A percentile compares a stretch with the other conserved stretches of the same genome.
These are phyloP conservation scores for Arenaria interpres DNA, from an alignment of 2,113 vertebrate genomes.

Conservation along the genomic window DNA sequence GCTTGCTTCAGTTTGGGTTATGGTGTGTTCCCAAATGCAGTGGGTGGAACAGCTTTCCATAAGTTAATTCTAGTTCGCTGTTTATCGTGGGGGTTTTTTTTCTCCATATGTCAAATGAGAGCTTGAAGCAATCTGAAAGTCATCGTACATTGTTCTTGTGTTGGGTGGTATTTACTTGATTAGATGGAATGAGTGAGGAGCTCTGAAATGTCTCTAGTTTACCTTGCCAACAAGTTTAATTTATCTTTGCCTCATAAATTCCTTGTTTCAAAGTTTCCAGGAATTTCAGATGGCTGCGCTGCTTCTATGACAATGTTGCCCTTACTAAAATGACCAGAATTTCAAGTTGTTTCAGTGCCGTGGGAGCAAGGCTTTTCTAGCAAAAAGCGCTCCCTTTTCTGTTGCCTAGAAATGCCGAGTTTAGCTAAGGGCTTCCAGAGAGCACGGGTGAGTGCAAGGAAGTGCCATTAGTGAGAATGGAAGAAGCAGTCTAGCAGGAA, in stretches of 20 bases:
- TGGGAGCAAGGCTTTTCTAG: not conserved
- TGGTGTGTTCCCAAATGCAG: slow-evolving; percentile 23
- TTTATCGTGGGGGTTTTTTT: not conserved
- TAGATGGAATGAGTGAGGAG: not conserved
- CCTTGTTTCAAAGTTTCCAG: not conserved
- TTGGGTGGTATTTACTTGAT: not conserved
- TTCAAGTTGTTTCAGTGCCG: not conserved
- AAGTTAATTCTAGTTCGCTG: slow-evolving; percentile 32
- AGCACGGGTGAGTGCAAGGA: not conserved
- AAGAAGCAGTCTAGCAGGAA: not conserved
- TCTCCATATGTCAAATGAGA: slow-evolving; percentile 44
- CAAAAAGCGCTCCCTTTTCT: not conserved
- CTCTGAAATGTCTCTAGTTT: not conserved
- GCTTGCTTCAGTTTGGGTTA: slow-evolving; percentile 3
- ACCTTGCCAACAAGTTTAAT: not conserved
- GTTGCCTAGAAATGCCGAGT: not conserved
- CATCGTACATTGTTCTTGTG: not conserved
- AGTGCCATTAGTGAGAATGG: not conserved
- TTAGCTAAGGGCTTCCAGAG: not conserved
- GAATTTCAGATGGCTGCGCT: not conserved
- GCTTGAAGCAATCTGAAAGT: slow-evolving; percentile 2
- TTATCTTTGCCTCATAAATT: slow-evolving; percentile 3
- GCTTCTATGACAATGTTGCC: not conserved
- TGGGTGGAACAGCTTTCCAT: slow-evolving; percentile 10
- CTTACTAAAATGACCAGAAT: not conserved